phyloP scores from a whole-genome alignment of 1,140 invertebrate species.

The Odontomachus brunneus region DNA sequence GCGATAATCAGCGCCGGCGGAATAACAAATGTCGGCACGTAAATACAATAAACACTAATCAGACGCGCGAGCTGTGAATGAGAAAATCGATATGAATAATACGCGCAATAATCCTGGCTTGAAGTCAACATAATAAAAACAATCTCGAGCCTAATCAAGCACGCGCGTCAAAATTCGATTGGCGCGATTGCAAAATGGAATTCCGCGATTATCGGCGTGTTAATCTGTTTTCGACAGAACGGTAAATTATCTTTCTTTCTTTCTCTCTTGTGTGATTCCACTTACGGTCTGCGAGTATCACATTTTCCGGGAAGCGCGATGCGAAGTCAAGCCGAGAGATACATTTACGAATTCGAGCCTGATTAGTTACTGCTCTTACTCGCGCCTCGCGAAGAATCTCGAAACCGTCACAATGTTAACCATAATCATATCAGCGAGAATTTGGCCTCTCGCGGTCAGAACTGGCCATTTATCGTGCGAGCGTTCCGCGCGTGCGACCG shows the following conservation, averaged over 20 bases:
- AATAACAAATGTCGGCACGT: constrained; percentile 7
- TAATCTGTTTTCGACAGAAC: too few relatives aligned
- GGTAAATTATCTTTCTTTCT: too few relatives aligned
- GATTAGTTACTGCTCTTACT: too few relatives aligned
- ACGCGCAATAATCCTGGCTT: not conserved
- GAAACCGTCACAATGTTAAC: not conserved
- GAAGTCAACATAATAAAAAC: not conserved
- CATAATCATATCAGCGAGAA: not conserved
- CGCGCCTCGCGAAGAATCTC: not conserved
- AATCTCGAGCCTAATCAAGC: too few relatives aligned
- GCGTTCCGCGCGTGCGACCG: too few relatives aligned
- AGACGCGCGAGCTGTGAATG: not conserved
- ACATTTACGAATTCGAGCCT: too few relatives aligned
- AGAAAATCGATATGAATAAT: constrained; percentile 24
- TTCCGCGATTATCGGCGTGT: not conserved
- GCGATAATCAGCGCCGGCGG: not conserved
- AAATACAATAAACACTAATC: constrained; percentile 2
- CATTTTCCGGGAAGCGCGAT: too few relatives aligned
- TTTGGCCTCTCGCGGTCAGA: not conserved
- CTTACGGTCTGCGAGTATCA: too few relatives aligned
- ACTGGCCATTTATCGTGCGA: not conserved
- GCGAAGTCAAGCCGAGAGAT: too few relatives aligned
- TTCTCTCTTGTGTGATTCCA: too few relatives aligned
- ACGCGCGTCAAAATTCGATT: too few relatives aligned
- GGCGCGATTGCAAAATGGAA: too few relatives aligned